Evolutionary conservation across 2,113 vertebrate species (phyloP).

Genomic region (Prietella phreatophila): DNA sequence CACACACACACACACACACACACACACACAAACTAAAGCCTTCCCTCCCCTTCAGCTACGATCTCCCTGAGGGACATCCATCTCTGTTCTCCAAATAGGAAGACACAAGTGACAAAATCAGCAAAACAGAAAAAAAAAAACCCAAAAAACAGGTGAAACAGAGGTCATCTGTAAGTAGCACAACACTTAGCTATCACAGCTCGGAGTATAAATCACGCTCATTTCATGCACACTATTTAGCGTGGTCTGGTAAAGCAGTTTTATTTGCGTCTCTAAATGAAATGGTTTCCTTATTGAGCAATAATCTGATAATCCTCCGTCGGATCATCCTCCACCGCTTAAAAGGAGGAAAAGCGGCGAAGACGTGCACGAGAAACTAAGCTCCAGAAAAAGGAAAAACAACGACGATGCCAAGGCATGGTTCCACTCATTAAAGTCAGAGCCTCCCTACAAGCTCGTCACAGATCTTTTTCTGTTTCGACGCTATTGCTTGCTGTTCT

Average conservation of each 20-base stretch:
- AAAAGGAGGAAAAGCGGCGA: conserved; percentile 48
- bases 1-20: conserved; percentile 36
- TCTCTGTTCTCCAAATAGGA: neutral
- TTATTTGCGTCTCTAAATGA: conserved; percentile 38
- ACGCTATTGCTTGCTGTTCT: conserved; percentile 5
- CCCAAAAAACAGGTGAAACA: neutral
- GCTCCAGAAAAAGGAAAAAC: neutral
- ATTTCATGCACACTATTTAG: neutral
- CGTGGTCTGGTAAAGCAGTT: neutral
- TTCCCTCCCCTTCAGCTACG: neutral
- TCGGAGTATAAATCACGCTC: conserved; percentile 18
- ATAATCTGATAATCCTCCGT: conserved; percentile 65
- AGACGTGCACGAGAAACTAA: conserved; percentile 59
- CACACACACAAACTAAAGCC: conserved; percentile 10
- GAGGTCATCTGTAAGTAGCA: conserved; percentile 20
- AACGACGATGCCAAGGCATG: conserved; percentile 38
- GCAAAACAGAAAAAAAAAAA: neutral
- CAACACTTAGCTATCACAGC: neutral
- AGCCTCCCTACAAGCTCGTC: neutral
- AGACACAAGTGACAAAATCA: conserved; percentile 24
- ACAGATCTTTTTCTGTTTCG: neutral
- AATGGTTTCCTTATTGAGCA: conserved; percentile 52
- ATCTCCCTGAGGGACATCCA: conserved; percentile 24
- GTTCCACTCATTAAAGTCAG: conserved; percentile 59
- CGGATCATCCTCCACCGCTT: conserved; percentile 46